A percentile compares a stretch with the other conserved stretches of the same genome.
These are phyloP conservation scores for Drosophila kambysellisi DNA, from an alignment of 2,888 invertebrate genomes.

Conservation along the genomic window DNA sequence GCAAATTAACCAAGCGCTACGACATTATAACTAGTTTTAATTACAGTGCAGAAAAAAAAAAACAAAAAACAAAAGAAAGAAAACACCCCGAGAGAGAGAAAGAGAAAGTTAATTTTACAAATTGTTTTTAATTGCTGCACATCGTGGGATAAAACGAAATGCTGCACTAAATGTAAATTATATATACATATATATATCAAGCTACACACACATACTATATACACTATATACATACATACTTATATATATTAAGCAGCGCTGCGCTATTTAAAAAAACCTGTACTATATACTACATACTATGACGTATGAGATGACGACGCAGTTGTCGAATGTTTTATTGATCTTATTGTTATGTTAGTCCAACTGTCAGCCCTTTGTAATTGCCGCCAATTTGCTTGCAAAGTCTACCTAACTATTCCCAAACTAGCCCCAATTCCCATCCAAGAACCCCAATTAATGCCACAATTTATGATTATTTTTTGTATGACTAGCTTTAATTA, in stretches of 20 bases:
- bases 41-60: slow-evolving; percentile 22
- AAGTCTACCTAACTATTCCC: slow-evolving; percentile 22
- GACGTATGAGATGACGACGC: slow-evolving; percentile 54
- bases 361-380: slow-evolving; percentile 57
- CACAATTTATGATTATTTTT: slow-evolving; percentile 60
- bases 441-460: slow-evolving; percentile 9
- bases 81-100: background rate
- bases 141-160: slow-evolving; percentile 18
- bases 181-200: slow-evolving; percentile 29
- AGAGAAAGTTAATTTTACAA: slow-evolving; percentile 59
- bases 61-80: background rate
- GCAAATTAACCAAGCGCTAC: slow-evolving; percentile 25
- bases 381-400: slow-evolving; percentile 77
- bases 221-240: slow-evolving; percentile 21
- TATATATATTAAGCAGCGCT: slow-evolving; percentile 45
- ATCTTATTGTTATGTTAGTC: slow-evolving; percentile 61
- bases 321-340: slow-evolving; percentile 42
- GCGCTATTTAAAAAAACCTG: slow-evolving; percentile 62
- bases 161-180: slow-evolving; percentile 67
- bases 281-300: slow-evolving; percentile 64
- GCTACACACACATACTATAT: slow-evolving; percentile 5
- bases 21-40: slow-evolving; percentile 55
- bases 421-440: background rate
- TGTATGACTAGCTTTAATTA: slow-evolving; percentile 70
- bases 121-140: slow-evolving; percentile 68